Base-by-base conservation (phyloP, 2,113 vertebrate genomes). In the Cyprinodon variegatus region DNA sequence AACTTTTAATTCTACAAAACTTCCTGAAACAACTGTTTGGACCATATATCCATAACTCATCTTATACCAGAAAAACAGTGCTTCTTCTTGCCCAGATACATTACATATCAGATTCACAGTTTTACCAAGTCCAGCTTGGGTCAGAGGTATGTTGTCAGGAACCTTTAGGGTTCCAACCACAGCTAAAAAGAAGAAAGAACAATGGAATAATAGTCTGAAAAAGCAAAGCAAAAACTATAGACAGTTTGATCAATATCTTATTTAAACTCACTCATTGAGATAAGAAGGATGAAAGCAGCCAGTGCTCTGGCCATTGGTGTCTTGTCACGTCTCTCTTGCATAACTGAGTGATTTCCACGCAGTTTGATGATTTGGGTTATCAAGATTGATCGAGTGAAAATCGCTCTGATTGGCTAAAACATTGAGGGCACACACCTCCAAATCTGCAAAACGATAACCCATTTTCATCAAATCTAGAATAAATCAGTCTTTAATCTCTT, bases 351-450 rank as follows among this genome's bases (percentile, higher is more conserved):
- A 65, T 39, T 66, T 22, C 14, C 1, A 48, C 84, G 62, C 70
- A 67, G 29, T 75, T 68, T 76, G 63, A 73, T 82, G 37, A 29
- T 77, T 72, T 68, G n/a, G 13, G 12, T 41, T 11, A 64, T 61
- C 4, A 70, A 61, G 1, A 5, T 65, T 68, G 57, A 17, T 46
- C n/a, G 63, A 41, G 53, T 66, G 29, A 13, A 80, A 77, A 83
- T 62, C 66, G 10, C 3, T 4, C 36, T 65, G 84, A 86, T 84
- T 86, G 90, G 90, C 72, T 85, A 81, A 76, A 74, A 50, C 69
- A 61, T 0, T 68, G 9, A 69, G 71, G 74, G 78, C 36, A 4
- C 11, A 72, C 68, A 82, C 78, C 81, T 81, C 81, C 46, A 11
- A 36, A 61, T 68, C 63, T 67, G 13, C 10, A 61, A 41, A 15